Evolutionary conservation across 2,888 invertebrate genomes (phyloP).

Genomic region (Eupsilia transversa): DNA sequence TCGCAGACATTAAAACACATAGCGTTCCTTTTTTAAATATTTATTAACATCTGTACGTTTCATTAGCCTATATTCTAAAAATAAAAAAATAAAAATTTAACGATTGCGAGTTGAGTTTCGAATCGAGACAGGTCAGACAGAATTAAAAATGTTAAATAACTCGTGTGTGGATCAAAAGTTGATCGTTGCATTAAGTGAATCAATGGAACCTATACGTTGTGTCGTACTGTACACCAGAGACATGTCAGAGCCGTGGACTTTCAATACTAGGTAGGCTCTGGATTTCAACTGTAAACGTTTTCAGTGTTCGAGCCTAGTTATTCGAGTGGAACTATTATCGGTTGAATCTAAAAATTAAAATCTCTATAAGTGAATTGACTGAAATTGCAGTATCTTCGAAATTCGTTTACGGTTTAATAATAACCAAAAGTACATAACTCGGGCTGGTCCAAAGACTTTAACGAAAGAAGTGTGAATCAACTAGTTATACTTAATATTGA

Average conservation of each 20-base stretch:
- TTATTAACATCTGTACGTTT: no score
- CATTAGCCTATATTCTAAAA: no score
- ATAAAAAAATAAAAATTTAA: no score
- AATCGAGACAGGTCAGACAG: no score
- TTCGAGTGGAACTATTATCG: conserved; percentile 20
- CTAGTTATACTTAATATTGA: conserved; percentile 42
- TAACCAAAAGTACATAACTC: conserved; percentile 34
- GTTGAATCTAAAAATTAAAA: conserved; percentile 28
- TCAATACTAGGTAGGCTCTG: not conserved
- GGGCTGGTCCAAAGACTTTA: conserved; percentile 64
- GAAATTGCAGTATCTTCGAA: conserved; percentile 18
- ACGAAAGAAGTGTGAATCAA: conserved; percentile 45
- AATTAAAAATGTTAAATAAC: no score
- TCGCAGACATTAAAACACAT: no score
- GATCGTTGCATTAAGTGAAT: no score
- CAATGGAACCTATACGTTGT: no score
- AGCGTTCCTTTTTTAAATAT: no score
- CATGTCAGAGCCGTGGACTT: conserved; percentile 1
- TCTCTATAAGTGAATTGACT: conserved; percentile 42
- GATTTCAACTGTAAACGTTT: not conserved
- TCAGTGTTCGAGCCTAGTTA: conserved; percentile 1
- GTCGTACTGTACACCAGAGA: not conserved
- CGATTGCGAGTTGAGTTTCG: no score
- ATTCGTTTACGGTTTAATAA: conserved; percentile 9
- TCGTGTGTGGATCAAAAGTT: no score